A percentile compares a stretch with the other conserved stretches of the same genome.
Conservation (phyloP, 2,888 invertebrate species). For the Xanthorhoe designata region DNA sequence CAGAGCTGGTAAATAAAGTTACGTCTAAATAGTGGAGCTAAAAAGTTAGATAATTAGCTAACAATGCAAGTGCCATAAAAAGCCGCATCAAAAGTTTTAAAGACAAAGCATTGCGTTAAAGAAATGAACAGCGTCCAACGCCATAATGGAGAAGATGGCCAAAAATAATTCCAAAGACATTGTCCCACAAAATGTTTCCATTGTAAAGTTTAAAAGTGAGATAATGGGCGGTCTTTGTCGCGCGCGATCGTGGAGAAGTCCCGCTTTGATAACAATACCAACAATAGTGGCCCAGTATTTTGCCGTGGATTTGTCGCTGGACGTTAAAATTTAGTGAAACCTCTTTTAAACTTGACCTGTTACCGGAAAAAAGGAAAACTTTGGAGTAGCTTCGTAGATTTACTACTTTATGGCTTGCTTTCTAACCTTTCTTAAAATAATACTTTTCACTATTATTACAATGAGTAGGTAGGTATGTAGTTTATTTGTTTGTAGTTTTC, state of each 20-base stretch:
- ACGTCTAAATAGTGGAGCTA: neutral
- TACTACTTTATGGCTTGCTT: neutral
- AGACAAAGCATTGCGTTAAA: constrained; percentile 21
- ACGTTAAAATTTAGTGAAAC: constrained; percentile 74
- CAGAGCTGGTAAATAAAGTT: neutral
- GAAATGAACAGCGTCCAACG: constrained; percentile 16
- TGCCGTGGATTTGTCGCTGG: constrained; percentile 66
- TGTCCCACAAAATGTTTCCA: constrained; percentile 32
- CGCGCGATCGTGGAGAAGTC: constrained; percentile 43
- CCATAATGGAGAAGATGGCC: constrained; percentile 26
- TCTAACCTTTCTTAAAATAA: no score
- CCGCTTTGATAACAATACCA: constrained; percentile 61
- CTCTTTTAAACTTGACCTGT: constrained; percentile 77
- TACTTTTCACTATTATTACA: no score
- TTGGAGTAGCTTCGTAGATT: constrained; percentile 44
- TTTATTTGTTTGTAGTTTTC: no score
- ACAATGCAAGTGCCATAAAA: constrained; percentile 23
- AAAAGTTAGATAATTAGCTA: constrained; percentile 5
- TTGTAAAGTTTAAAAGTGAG: constrained; percentile 40
- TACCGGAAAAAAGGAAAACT: constrained; percentile 47
- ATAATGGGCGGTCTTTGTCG: constrained; percentile 40
- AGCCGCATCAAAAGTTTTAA: constrained; percentile 19
- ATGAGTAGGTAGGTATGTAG: no score
- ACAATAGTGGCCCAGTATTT: constrained; percentile 68
- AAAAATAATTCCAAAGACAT: constrained; percentile 34